phyloP scores from a whole-genome alignment of 2,888 invertebrate genomes.

The Tenthredo scrophulariae region DNA sequence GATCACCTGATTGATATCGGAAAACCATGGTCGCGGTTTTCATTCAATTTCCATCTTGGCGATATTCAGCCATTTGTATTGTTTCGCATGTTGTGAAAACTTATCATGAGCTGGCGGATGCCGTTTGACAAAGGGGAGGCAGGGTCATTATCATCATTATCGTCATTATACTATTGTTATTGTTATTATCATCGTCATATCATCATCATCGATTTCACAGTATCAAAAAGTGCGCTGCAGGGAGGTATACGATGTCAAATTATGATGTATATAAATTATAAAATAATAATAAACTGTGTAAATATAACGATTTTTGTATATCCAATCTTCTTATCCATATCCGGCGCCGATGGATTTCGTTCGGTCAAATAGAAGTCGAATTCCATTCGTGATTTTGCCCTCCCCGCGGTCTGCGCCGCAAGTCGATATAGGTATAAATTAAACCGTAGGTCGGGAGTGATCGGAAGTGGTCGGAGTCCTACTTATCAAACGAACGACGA shows the following conservation, averaged over 20 bases:
- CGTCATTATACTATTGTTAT: neutral
- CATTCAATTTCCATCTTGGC: neutral
- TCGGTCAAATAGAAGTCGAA: neutral
- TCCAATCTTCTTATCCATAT: neutral
- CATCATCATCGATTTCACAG: neutral
- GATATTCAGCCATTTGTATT: neutral
- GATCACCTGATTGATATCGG: neutral
- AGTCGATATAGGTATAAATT: neutral
- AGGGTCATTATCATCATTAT: neutral
- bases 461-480: neutral
- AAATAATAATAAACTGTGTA: constrained; percentile 31
- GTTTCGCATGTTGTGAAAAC: neutral
- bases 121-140: neutral
- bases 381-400: neutral
- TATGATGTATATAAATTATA: constrained; percentile 33
- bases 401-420: neutral
- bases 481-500: neutral
- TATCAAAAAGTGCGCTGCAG: neutral
- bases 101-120: neutral
- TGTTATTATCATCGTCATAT: neutral
- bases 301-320: constrained; percentile 4
- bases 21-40: neutral
- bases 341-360: neutral
- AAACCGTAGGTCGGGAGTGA: neutral
- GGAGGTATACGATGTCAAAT: neutral